phyloP scores from a whole-genome alignment of 2,888 invertebrate genomes.

The Hylaea fasciaria region DNA sequence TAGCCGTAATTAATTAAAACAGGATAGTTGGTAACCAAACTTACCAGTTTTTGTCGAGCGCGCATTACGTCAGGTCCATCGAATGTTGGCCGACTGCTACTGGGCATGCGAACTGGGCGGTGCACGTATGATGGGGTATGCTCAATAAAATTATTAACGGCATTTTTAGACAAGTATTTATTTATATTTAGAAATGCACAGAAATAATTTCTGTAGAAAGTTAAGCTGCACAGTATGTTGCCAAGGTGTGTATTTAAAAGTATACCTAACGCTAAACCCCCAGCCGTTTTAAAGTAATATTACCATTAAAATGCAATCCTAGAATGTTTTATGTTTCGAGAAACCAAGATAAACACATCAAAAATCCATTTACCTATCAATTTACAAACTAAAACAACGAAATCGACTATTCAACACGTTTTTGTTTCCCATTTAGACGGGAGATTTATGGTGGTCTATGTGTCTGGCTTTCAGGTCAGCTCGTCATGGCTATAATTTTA shows the following conservation, averaged over 20 bases:
- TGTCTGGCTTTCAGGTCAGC: conserved; percentile 32
- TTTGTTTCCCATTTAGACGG: conserved; percentile 31
- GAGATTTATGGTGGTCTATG: conserved; percentile 28
- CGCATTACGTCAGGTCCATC: conserved; percentile 28
- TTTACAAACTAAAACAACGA: conserved; percentile 21
- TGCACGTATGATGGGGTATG: conserved; percentile 17
- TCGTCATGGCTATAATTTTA: conserved; percentile 31
- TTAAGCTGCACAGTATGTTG: background rate
- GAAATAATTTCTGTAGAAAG: background rate
- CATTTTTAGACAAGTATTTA: background rate
- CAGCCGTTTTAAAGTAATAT: conserved; percentile 4
- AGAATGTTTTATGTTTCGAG: conserved; percentile 26
- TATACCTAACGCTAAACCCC: background rate
- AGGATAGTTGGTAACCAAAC: conserved; percentile 36
- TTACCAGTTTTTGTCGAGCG: conserved; percentile 38
- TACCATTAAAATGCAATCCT: conserved; percentile 11
- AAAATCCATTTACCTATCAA: conserved; percentile 27
- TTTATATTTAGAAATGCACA: background rate
- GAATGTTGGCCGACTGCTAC: conserved; percentile 26
- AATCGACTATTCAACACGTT: conserved; percentile 31
- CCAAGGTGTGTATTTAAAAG: background rate
- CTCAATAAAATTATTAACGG: conserved; percentile 5
- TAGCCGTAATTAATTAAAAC: conserved; percentile 44
- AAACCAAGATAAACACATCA: conserved; percentile 19
- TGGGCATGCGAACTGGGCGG: conserved; percentile 28